Evolutionary conservation across 2,113 vertebrate species (phyloP).

Genomic region (Limnothrissa miodon): DNA sequence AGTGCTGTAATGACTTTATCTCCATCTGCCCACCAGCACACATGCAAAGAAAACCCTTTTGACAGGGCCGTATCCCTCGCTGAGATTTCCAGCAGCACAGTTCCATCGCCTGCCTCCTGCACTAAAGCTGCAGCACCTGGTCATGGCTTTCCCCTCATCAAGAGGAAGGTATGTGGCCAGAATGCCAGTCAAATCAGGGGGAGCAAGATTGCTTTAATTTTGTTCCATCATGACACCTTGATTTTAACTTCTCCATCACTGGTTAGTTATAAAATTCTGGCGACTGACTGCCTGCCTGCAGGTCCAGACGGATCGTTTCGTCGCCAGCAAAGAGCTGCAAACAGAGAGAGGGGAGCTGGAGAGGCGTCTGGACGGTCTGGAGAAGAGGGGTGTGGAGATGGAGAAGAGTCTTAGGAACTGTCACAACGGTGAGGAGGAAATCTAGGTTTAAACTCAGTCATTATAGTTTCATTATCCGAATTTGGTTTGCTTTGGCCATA

Average conservation of each 20-base stretch:
- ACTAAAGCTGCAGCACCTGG: conserved; percentile 76
- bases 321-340: conserved; percentile 78
- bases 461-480: neutral
- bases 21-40: conserved; percentile 58
- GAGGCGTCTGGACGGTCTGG: conserved; percentile 79
- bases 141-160: conserved; percentile 89
- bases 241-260: neutral
- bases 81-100: conserved; percentile 64
- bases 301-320: conserved; percentile 82
- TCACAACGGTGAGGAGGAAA: conserved; percentile 65
- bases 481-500: neutral
- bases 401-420: conserved; percentile 79
- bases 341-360: conserved; percentile 79
- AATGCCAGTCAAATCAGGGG: too few relatives aligned
- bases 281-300: conserved; percentile 46
- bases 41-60: conserved; percentile 81
- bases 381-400: conserved; percentile 79
- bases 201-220: neutral
- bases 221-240: neutral
- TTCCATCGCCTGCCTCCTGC: conserved; percentile 69
- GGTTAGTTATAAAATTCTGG: neutral
- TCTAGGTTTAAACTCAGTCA: neutral
- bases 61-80: conserved; percentile 72
- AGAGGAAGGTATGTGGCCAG: conserved; percentile 80
- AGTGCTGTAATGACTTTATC: neutral